Evolutionary conservation across 2,113 vertebrate genomes (phyloP).

Genomic region (Peromyscus polionotus): DNA sequence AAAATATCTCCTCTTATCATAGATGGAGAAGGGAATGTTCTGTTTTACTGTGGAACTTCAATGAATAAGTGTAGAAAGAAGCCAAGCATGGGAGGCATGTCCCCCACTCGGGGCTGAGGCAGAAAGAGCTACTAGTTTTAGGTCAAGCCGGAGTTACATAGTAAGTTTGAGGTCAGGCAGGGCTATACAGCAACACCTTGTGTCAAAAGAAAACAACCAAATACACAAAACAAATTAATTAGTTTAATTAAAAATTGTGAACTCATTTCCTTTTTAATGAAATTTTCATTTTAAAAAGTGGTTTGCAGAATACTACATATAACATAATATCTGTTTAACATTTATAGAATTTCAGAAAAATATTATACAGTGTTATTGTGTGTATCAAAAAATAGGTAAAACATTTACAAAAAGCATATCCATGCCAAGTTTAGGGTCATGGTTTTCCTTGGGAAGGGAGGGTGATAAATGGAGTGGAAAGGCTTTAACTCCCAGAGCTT

Average conservation of each 20-base stretch:
- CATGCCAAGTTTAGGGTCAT: neutral
- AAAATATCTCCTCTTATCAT: neutral
- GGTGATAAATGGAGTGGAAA: neutral
- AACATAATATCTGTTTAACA: neutral
- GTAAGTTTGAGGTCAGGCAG: neutral
- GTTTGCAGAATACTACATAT: neutral
- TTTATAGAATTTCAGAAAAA: neutral
- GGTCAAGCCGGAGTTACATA: neutral
- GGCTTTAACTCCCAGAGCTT: neutral
- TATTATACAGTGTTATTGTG: neutral
- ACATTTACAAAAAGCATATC: neutral
- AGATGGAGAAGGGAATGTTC: neutral
- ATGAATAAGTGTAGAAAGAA: neutral
- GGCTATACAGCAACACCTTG: neutral
- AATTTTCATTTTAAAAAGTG: constrained; percentile 23
- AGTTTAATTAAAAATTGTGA: neutral
- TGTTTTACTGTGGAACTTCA: neutral
- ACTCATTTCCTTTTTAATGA: neutral
- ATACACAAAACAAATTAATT: neutral
- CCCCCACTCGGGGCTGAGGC: neutral
- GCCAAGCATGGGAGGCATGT: neutral
- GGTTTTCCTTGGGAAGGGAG: neutral
- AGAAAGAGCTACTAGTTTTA: neutral
- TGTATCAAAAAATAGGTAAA: neutral
- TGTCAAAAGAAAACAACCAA: neutral